Evolutionary conservation across 2,797 vertebrate species (phyloP).

Genomic region (Poecilia picta): DNA sequence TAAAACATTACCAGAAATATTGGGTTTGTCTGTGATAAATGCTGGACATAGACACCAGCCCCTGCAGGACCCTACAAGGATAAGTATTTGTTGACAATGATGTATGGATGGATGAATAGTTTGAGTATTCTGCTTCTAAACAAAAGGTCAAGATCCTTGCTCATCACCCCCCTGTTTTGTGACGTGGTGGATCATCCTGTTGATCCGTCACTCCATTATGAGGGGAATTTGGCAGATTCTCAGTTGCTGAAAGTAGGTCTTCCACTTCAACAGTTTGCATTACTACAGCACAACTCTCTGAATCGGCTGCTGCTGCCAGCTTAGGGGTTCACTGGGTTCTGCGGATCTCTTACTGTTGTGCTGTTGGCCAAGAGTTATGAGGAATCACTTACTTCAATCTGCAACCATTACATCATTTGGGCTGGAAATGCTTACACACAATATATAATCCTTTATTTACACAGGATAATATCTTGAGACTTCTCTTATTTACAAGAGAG

Average conservation of each 20-base stretch:
- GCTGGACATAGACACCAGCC: background rate
- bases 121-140: background rate
- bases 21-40: background rate
- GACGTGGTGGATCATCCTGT: background rate
- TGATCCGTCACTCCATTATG: background rate
- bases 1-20: background rate
- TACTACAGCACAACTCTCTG: background rate
- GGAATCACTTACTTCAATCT: background rate
- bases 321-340: background rate
- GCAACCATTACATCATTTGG: background rate
- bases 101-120: background rate
- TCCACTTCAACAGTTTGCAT: slow-evolving; percentile 5
- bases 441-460: background rate
- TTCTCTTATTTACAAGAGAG: too few relatives aligned
- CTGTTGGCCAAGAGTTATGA: background rate
- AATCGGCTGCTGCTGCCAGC: background rate
- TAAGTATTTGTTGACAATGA: background rate
- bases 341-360: background rate
- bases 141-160: background rate
- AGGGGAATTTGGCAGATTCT: background rate
- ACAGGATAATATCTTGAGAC: too few relatives aligned
- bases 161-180: background rate
- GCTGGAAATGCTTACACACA: background rate
- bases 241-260: background rate
- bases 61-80: background rate